Conservation (phyloP, 2,888 invertebrate genomes). For the Cyclophora albipunctata region DNA sequence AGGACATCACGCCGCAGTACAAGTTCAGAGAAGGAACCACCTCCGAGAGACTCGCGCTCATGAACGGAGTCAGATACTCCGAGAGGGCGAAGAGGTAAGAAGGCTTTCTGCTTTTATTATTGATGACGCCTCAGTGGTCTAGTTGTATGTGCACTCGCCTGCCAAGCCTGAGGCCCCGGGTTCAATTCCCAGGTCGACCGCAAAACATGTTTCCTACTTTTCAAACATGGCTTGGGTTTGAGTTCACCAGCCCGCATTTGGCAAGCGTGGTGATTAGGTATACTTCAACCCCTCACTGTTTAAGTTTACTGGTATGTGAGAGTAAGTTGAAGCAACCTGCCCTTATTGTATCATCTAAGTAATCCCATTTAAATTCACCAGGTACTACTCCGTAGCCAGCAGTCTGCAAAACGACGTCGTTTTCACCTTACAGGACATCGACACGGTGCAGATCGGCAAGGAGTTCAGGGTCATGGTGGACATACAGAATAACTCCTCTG, state of each 20-base stretch:
- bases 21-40: slow-evolving; percentile 83
- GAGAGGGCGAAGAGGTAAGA: slow-evolving; percentile 77
- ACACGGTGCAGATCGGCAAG: slow-evolving; percentile 81
- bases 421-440: slow-evolving; percentile 80
- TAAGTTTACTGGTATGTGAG: too few relatives aligned
- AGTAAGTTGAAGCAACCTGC: too few relatives aligned
- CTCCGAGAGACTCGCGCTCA: slow-evolving; percentile 82
- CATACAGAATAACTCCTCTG: slow-evolving; percentile 76
- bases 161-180: too few relatives aligned
- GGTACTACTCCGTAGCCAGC: slow-evolving; percentile 77
- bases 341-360: too few relatives aligned
- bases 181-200: too few relatives aligned
- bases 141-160: too few relatives aligned
- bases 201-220: too few relatives aligned
- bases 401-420: slow-evolving; percentile 75
- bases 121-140: too few relatives aligned
- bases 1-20: slow-evolving; percentile 81
- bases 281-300: too few relatives aligned
- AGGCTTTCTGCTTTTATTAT: neutral
- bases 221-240: too few relatives aligned
- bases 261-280: too few relatives aligned
- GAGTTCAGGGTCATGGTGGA: slow-evolving; percentile 80
- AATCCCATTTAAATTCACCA: slow-evolving; percentile 21
- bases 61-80: slow-evolving; percentile 82
- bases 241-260: too few relatives aligned